phyloP scores from a whole-genome alignment of 1,140 invertebrate species.

The Habropoda laboriosa region DNA sequence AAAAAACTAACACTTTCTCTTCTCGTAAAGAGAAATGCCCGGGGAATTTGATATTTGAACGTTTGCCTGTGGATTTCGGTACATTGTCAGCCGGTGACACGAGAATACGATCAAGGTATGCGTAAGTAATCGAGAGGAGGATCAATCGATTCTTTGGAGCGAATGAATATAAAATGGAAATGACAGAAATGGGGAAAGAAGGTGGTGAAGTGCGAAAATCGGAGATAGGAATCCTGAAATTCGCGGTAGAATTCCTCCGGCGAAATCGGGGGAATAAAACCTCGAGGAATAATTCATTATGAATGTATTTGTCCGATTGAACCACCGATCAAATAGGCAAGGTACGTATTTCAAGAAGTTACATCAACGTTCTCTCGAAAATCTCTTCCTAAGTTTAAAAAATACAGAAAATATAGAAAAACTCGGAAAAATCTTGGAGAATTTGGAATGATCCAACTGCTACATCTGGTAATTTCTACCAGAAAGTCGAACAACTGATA shows the following conservation, averaged over 20 bases:
- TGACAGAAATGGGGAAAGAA: not conserved
- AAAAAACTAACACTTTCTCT: not conserved
- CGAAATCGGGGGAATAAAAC: not conserved
- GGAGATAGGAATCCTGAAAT: not conserved
- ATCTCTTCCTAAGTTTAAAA: too few species aligned
- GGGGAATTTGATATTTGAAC: not conserved
- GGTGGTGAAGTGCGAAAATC: not conserved
- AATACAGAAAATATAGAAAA: too few species aligned
- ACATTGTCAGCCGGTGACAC: not conserved
- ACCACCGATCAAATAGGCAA: too few species aligned
- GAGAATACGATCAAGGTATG: not conserved
- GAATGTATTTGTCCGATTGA: not conserved
- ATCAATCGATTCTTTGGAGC: not conserved
- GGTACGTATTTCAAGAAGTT: not conserved
- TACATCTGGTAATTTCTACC: too few species aligned
- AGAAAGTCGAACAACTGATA: too few species aligned
- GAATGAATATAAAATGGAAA: constrained; percentile 6
- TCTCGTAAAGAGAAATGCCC: not conserved
- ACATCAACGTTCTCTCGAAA: not conserved
- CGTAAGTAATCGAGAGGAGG: not conserved
- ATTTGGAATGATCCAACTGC: too few species aligned
- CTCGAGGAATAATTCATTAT: not conserved
- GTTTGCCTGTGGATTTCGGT: not conserved
- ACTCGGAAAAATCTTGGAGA: too few species aligned
- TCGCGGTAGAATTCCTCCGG: not conserved